Evolutionary conservation across 2,888 invertebrate species (phyloP).

Genomic region (Apodemia zela): DNA sequence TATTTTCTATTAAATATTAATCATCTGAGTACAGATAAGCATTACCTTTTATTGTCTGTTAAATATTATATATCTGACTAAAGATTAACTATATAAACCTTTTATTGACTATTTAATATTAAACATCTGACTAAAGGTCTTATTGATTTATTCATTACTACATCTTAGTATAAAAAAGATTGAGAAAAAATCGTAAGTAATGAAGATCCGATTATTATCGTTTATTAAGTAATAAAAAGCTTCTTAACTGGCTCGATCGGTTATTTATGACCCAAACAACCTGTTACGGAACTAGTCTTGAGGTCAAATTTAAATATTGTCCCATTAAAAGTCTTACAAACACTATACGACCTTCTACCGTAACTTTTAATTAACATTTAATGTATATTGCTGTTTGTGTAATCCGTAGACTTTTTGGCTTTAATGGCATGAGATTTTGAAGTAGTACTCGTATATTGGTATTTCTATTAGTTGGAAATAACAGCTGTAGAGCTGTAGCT

Average conservation of each 20-base stretch:
- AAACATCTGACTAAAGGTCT: too few species aligned
- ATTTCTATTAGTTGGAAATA: too few species aligned
- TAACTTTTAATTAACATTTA: neutral
- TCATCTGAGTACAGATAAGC: too few species aligned
- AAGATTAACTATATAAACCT: too few species aligned
- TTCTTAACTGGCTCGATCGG: neutral
- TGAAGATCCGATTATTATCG: constrained; percentile 5
- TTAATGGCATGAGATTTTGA: neutral
- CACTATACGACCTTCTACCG: neutral
- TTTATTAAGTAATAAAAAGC: constrained; percentile 13
- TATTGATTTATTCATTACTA: too few species aligned
- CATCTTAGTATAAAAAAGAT: neutral
- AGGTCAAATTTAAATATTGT: constrained; percentile 14
- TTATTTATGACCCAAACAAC: constrained; percentile 6
- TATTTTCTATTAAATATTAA: too few species aligned
- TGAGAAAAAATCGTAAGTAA: neutral
- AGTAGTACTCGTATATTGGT: too few species aligned
- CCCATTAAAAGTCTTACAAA: constrained; percentile 6
- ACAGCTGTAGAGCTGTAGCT: too few species aligned
- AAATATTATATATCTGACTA: too few species aligned
- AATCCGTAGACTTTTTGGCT: neutral
- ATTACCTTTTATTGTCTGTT: too few species aligned
- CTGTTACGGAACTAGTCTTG: constrained; percentile 1
- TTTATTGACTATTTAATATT: too few species aligned
- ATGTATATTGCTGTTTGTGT: constrained; percentile 5